A percentile compares a stretch with the other conserved stretches of the same genome.
These are phyloP conservation scores for Oreochromis niloticus DNA, from an alignment of 2,113 vertebrate species.

Conservation along the genomic window DNA sequence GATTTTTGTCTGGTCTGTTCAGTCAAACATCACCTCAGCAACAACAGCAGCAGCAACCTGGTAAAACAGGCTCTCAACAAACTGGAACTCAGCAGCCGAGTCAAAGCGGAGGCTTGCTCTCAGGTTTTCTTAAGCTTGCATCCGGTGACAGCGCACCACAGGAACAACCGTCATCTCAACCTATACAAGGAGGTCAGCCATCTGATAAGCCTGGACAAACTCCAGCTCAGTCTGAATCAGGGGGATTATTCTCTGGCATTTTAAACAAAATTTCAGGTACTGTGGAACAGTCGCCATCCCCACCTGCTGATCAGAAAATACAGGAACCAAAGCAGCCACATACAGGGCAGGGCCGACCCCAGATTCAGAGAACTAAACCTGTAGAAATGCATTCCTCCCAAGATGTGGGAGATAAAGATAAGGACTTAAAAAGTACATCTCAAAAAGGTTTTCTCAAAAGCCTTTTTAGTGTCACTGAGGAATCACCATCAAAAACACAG, in stretches of 20 bases:
- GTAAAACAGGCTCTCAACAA: slow-evolving; percentile 28
- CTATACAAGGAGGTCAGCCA: neutral
- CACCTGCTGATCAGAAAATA: slow-evolving; percentile 11
- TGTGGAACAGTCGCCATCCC: slow-evolving; percentile 24
- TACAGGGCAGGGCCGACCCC: slow-evolving; percentile 45
- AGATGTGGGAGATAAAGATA: slow-evolving; percentile 39
- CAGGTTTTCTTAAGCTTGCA: slow-evolving; percentile 75
- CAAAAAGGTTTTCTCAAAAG: slow-evolving; percentile 74
- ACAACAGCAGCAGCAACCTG: slow-evolving; percentile 19
- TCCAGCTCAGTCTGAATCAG: slow-evolving; percentile 48
- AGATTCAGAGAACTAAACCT: slow-evolving; percentile 62
- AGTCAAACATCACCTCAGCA: slow-evolving; percentile 34
- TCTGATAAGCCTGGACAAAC: slow-evolving; percentile 13
- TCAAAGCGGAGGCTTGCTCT: slow-evolving; percentile 63
- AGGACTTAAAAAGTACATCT: slow-evolving; percentile 31
- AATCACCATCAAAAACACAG: slow-evolving; percentile 49
- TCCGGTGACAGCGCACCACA: slow-evolving; percentile 66
- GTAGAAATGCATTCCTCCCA: slow-evolving; percentile 51
- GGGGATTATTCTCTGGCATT: slow-evolving; percentile 70
- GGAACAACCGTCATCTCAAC: slow-evolving; percentile 21
- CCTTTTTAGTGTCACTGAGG: slow-evolving; percentile 73
- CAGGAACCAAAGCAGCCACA: slow-evolving; percentile 29
- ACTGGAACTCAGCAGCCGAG: slow-evolving; percentile 26
- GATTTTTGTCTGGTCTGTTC: slow-evolving; percentile 62
- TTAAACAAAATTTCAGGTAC: slow-evolving; percentile 61